Evolutionary conservation across 2,797 vertebrate genomes (phyloP), one percentile per base, ranked within the genome.

Genomic region (Chrysocyon brachyurus): DNA sequence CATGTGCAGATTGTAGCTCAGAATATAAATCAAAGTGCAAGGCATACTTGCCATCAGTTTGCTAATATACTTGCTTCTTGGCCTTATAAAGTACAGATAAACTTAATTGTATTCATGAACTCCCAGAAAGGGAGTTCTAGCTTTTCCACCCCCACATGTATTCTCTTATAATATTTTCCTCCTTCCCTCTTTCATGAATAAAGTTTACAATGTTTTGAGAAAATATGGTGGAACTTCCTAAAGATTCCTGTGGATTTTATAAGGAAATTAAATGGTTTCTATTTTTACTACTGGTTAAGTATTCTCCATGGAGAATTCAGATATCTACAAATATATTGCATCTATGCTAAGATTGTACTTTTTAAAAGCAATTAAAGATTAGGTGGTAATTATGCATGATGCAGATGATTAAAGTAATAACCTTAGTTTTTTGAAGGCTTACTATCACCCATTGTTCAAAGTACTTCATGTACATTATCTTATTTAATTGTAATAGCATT

Each of bases 111-210:
- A 63, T 95, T 72, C 68, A 15, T 91, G 78, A 94, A 16, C 33
- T 49, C 21, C 31, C 12, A 36, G 40, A 61, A 46, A 77, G n/a
- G 31, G 46, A 91, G 9, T 91, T 77, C 17, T 12, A 63, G 28
- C 54, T 81, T 93, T 97, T 95, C 40, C 8, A 85, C 63, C 22
- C 4, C 22, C 7, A 75, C 15, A 24, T 52, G 9, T 83, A 49
- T 92, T 92, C 46, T 94, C 22, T 73, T 88, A 2, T 56, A 77
- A 90, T 70, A 87, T 40, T 96, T 94, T 94, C 68, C 33, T 83
- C 6, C 57, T 82, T 79, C 73, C 22, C 10, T 88, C 46, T 81
- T 91, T 91, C 46, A 17, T 61, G 19, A 92, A 81, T 78, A 79
- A 95, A 59, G 17, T 91, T 96, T 83, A n/a, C 17, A 64, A 2